Base-by-base conservation (phyloP, 2,113 vertebrate species). In the Anas platyrhynchos region DNA sequence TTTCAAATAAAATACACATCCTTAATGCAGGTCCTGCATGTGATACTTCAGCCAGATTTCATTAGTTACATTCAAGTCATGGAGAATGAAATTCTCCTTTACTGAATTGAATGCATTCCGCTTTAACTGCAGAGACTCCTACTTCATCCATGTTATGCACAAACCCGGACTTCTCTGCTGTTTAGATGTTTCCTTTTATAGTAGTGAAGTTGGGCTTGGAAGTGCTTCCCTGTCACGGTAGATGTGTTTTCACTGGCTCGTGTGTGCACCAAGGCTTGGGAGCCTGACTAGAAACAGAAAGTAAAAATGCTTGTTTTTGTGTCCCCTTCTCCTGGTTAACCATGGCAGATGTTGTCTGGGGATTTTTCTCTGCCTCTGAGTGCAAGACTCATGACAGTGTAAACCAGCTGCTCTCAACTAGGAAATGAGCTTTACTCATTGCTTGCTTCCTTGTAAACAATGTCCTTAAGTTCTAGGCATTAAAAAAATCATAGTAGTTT, bases 201-300 rank as follows among this genome's bases (percentile, higher is more conserved):
- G 7, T 15, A 12, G 41, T 31, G 31, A 56, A 56, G 17, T 21
- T 58, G 41, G 41, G 31, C n/a, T 34, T 12, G 0, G 25, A 65
- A 13, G 14, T 32, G 22, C 23, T 73, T 67, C 4, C 15, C 15
- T 26, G 31, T 63, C 1, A 0, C 23, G 63, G 26, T 27, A 43
- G 31, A 4, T 16, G 21, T 41, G 29, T 55, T 16, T 16, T 22
- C 16, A 6, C 43, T n/a, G 23, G 5, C 16, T 36, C 2, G 4
- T 0, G 0, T 8, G 8, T 2, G 5, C 20, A 32, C 18, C n/a
- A 26, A 31, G 5, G 2, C 20, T 67, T 55, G 32, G 68, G 29
- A 55, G 25, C 29, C 38, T 72, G 50, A 4, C 43, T 50, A 3
- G 32, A 58, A 78, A 7, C 26, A 48, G 32, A 36, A 41, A 50